These are phyloP conservation scores for Streptopelia turtur DNA, from an alignment of 2,797 vertebrate species.

Conservation along the genomic window DNA sequence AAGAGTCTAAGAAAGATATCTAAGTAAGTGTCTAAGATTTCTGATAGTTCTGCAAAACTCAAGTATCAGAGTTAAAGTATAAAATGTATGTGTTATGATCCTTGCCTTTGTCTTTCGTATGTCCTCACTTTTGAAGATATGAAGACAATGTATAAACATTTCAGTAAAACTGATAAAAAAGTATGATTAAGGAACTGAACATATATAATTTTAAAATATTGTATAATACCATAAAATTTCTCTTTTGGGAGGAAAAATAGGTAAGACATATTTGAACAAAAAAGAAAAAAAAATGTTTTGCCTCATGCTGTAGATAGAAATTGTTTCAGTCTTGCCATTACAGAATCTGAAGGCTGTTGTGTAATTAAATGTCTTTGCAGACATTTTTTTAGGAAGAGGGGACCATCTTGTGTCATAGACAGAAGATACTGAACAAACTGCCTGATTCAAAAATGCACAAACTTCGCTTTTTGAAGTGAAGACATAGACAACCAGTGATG, in stretches of 20 bases:
- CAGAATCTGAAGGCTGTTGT: neutral
- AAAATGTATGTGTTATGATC: neutral
- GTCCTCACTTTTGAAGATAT: neutral
- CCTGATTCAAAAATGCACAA: neutral
- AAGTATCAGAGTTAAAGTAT: neutral
- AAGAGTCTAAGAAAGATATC: neutral
- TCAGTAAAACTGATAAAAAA: neutral
- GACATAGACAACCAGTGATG: neutral
- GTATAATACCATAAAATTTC: neutral
- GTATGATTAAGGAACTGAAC: neutral
- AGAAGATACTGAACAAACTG: neutral
- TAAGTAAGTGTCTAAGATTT: neutral
- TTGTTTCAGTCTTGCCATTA: neutral
- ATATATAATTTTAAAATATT: neutral
- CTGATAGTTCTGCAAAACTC: neutral
- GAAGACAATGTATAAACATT: neutral
- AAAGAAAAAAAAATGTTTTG: neutral
- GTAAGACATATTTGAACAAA: neutral
- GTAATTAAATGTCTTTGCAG: neutral
- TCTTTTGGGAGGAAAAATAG: neutral
- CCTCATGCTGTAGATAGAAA: neutral
- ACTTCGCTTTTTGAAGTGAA: neutral
- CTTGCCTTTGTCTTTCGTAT: neutral
- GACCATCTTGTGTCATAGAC: neutral
- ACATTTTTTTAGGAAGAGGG: neutral